Conservation (phyloP, 2,888 invertebrate genomes). For the Andricus curvator region DNA sequence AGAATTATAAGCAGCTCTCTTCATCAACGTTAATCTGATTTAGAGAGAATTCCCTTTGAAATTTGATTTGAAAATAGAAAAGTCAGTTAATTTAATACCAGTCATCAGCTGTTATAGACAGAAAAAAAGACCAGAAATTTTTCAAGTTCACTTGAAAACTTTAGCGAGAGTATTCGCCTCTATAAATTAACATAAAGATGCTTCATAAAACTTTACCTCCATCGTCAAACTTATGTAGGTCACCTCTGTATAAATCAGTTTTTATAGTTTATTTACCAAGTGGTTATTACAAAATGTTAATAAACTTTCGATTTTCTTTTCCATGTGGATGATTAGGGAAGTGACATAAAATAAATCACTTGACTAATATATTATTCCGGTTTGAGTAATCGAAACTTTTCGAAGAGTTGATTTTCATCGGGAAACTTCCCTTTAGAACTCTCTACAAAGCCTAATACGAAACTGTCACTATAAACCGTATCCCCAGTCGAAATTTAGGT, state of each 20-base stretch:
- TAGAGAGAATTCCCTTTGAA: neutral
- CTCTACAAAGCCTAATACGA: neutral
- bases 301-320: neutral
- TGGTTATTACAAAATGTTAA: neutral
- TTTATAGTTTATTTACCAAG: neutral
- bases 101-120: neutral
- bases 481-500: neutral
- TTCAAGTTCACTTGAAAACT: constrained; percentile 1
- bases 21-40: neutral
- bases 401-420: neutral
- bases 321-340: neutral
- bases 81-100: neutral
- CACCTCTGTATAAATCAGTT: no score
- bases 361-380: neutral
- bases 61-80: neutral
- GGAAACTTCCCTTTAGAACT: neutral
- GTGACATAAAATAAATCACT: neutral
- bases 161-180: neutral
- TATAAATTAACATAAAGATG: constrained; percentile 24
- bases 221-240: neutral
- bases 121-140: neutral
- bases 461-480: constrained; percentile 1
- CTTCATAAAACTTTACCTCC: neutral
- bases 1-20: neutral
- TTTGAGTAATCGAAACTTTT: neutral